Conservation (phyloP, 2,888 invertebrate genomes). For the Morpho helenor region DNA sequence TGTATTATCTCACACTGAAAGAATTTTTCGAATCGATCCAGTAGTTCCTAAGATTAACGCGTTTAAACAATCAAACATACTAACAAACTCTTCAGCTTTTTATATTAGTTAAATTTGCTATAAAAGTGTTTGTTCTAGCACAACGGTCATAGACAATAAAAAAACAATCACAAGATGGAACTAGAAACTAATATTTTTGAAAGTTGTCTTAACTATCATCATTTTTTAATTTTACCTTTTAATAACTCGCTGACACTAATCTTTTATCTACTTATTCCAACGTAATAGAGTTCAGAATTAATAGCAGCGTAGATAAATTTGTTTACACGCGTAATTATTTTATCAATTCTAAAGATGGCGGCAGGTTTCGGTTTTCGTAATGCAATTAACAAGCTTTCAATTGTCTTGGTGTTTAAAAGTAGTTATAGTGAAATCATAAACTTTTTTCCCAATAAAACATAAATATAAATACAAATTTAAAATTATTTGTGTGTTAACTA, state of each 20-base stretch:
- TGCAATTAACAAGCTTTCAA: slow-evolving; percentile 44
- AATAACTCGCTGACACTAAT: slow-evolving; percentile 8
- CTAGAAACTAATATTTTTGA: slow-evolving; percentile 40
- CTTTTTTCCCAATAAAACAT: too few species aligned
- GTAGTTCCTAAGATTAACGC: too few species aligned
- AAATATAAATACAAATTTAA: too few species aligned
- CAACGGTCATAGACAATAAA: too few species aligned
- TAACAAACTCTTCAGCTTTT: too few species aligned
- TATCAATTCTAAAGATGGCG: slow-evolving; percentile 27
- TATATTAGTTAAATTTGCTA: too few species aligned
- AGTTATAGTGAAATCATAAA: too few species aligned
- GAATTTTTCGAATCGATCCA: too few species aligned
- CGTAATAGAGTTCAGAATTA: slow-evolving; percentile 28
- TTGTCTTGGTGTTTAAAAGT: slow-evolving; percentile 36
- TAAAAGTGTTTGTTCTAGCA: too few species aligned
- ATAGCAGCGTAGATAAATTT: slow-evolving; percentile 14
- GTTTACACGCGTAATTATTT: slow-evolving; percentile 28
- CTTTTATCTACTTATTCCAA: slow-evolving; percentile 6
- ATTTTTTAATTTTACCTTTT: slow-evolving; percentile 31
- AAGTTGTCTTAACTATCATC: slow-evolving; percentile 36
- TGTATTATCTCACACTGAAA: too few species aligned
- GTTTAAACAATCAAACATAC: too few species aligned
- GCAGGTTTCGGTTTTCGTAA: slow-evolving; percentile 35
- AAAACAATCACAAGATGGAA: slow-evolving; percentile 26
- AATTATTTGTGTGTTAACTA: too few species aligned